Evolutionary conservation across 2,888 invertebrate species (phyloP).

Genomic region (Noctua fimbriata): DNA sequence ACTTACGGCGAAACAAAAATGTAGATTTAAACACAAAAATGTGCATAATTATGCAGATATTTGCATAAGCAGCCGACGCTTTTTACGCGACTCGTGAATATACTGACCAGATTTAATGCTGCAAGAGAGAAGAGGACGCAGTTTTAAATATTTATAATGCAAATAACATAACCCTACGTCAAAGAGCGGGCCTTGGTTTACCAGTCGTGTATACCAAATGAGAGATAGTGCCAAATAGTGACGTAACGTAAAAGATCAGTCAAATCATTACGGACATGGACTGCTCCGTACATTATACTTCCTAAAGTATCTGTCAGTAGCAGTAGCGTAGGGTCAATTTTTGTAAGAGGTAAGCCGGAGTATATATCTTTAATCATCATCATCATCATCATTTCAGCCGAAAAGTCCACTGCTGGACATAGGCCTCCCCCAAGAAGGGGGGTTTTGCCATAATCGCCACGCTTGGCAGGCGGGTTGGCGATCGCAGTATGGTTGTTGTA

Average conservation of each 20-base stretch:
- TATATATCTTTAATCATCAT: no score
- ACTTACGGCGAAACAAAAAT: slow-evolving; percentile 61
- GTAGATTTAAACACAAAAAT: slow-evolving; percentile 68
- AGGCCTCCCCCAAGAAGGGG: no score
- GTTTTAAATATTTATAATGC: neutral
- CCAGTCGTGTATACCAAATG: neutral
- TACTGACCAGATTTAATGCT: slow-evolving; percentile 36
- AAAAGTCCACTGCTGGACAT: no score
- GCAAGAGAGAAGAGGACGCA: slow-evolving; percentile 2
- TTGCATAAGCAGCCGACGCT: slow-evolving; percentile 61
- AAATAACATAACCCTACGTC: neutral
- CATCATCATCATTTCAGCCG: no score
- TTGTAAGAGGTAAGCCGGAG: no score
- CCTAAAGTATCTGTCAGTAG: neutral
- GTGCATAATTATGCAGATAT: slow-evolving; percentile 72
- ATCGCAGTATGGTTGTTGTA: no score
- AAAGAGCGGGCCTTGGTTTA: neutral
- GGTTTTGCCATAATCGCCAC: no score
- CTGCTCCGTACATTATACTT: neutral
- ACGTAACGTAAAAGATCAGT: neutral
- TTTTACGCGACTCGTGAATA: slow-evolving; percentile 56
- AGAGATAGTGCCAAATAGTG: neutral
- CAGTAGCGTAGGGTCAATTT: no score
- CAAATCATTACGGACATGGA: neutral
- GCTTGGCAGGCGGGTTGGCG: no score